Base-by-base conservation (phyloP, 2,888 invertebrate species). In the Acronicta psi region DNA sequence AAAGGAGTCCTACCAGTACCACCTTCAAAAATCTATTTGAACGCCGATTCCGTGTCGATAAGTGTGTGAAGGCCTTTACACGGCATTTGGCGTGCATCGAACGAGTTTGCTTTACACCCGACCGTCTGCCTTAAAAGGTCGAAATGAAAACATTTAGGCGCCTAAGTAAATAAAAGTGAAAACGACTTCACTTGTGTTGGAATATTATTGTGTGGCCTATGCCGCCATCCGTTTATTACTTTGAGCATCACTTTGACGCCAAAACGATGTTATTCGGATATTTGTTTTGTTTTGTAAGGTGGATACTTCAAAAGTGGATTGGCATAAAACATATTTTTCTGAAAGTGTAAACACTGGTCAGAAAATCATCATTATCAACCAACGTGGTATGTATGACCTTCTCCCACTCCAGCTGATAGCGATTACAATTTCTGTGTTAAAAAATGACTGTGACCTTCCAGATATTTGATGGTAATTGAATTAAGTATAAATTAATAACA, bases 151-250 rank as follows among this genome's bases (percentile, higher is more conserved):
- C 77, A 77, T 82, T 78, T 72, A 73, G 73, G 61, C 50, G 61
- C 82, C 80, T 74, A 79, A 81, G 73, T 78, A 80, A 82, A 82
- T 78, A 82, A 75, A 74, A 76, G 77, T 70, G 73, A 69, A 80
- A 81, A 80, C 74, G 75, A 66, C 75, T 80, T 80, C 64, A 67
- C 68, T 69, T 54, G 59, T 69, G 61, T 64, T 59, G 31, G 40
- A 36, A 41, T 47, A 47, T 55, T 57, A 60, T 49, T 54, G 51
- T 59, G 49, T 34, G 59, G 16, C 54, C 47, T 40, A 40, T 44
- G 49, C 44, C 54, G 50, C 55, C 63, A 57, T 55, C 59, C 54
- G 60, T 62, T 62, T 67, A 66, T 60, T 64, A 52, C 66, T 59
- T 46, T 7, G 37, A 49, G 47, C 31, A 41, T 50, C 52, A 65